A percentile compares a stretch with the other conserved stretches of the same genome.
Evolutionary conservation across 1,140 invertebrate genomes (phyloP).

Genomic region (Drosophila saltans): DNA sequence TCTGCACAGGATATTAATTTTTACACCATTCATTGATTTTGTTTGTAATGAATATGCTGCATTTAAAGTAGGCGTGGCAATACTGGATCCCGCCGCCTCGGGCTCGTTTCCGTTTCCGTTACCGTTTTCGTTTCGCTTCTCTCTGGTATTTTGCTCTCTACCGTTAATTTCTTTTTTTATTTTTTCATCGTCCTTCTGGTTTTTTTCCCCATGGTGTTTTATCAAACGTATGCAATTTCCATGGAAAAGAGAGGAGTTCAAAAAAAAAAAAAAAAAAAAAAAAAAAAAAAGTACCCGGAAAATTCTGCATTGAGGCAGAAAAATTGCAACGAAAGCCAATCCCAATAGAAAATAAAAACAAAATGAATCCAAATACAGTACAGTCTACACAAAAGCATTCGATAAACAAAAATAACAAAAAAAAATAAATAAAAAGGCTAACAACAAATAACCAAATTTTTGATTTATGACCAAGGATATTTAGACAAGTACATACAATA

Average conservation of each 20-base stretch:
- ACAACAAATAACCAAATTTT: constrained; percentile 37
- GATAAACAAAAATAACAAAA: constrained; percentile 31
- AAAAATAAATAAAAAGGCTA: constrained; percentile 6
- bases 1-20: constrained; percentile 81
- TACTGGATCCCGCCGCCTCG: constrained; percentile 36
- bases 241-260: constrained; percentile 35
- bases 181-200: background rate
- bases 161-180: constrained; percentile 20
- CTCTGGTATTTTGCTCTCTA: background rate
- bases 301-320: constrained; percentile 70
- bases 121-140: constrained; percentile 17
- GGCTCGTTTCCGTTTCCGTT: constrained; percentile 61
- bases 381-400: constrained; percentile 44
- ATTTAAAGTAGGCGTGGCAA: constrained; percentile 28
- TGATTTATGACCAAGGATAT: constrained; percentile 39
- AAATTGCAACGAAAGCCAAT: constrained; percentile 72
- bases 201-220: constrained; percentile 19
- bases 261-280: background rate
- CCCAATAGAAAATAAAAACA: constrained; percentile 25
- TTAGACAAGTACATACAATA: constrained; percentile 9
- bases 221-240: constrained; percentile 52
- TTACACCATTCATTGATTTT: constrained; percentile 83
- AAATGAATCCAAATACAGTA: constrained; percentile 15
- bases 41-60: constrained; percentile 71
- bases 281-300: constrained; percentile 28